Evolutionary conservation across 2,113 vertebrate species (phyloP).

Genomic region (Calidris pygmaea): DNA sequence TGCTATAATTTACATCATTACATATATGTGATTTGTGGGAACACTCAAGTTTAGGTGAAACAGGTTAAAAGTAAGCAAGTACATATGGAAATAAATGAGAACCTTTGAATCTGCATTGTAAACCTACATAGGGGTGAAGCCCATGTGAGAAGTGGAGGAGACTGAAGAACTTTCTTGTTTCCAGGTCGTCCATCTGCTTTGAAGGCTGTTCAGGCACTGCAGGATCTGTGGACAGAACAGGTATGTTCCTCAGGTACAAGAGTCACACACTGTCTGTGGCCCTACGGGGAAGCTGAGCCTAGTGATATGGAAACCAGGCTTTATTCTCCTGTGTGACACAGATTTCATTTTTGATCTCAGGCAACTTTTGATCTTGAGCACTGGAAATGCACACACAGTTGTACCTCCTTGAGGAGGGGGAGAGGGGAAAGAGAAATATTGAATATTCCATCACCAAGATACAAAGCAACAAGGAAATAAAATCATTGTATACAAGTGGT

Average conservation of each 20-base stretch:
- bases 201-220: background rate
- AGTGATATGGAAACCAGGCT: background rate
- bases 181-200: background rate
- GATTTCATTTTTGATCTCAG: background rate
- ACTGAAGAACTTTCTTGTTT: background rate
- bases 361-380: background rate
- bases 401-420: background rate
- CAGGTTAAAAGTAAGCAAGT: background rate
- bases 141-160: background rate
- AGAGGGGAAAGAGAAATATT: background rate
- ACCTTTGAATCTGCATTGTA: background rate
- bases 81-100: background rate
- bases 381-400: background rate
- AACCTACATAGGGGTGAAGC: background rate
- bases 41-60: background rate
- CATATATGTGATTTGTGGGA: background rate
- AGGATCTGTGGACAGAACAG: background rate
- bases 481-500: background rate
- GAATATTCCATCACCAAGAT: background rate
- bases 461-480: background rate
- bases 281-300: background rate
- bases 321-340: background rate
- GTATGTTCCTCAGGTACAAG: background rate
- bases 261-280: background rate
- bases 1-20: background rate